Evolutionary conservation across 1,140 invertebrate genomes (phyloP), one percentile per base, ranked within the genome.

Genomic region (Papilio polytes): DNA sequence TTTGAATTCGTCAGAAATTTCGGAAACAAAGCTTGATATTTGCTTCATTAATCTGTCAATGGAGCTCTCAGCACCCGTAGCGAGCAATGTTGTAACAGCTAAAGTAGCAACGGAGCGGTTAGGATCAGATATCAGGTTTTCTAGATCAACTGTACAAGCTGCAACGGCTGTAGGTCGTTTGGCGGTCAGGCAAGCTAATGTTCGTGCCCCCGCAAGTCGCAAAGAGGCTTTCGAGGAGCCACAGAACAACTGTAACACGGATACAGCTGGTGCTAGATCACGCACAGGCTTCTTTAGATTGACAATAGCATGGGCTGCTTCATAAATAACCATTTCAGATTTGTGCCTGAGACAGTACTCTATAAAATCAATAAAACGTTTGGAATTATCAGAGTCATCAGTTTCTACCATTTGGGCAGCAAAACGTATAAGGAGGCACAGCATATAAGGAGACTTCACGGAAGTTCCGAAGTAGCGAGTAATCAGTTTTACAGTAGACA

Each of bases 1-100:
- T 95, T 99, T 99, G 89, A 99, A 99, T 95, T 99, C 99, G 94
- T 99, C 99, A 0, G 98, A 99, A 85, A 99, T 99, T 95, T 99
- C 99, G 1, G 98, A 98, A 73, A 99, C 99, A 93, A 99, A 99
- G 13, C 98, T 98, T 0, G 99, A 98, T 81, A 99, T 99, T 94
- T 99, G 99, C 94, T 99, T 99, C 99, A 99, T 99, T 0, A 99
- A 95, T 76, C 99, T 96, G 91, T 99, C 99, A 0, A 99, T 99
- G 0, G 98, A 99, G 48, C 98, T 98, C 92, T 99, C 99, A 18
- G 98, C 98, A 12, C 99, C 99, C 44, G 99, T 99, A 92, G 99
- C 99, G 0, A 99, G 94, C 0, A 99, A 96, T 3, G 99, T 99
- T 0, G 99, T 99, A 48, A 99, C 99, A 41, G 99, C 99, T 73